Percentiles rank a stretch among this genome's conserved stretches.
These are phyloP conservation scores for Phataginus tetradactyla DNA, from an alignment of 2,797 vertebrate genomes.

Conservation along the genomic window DNA sequence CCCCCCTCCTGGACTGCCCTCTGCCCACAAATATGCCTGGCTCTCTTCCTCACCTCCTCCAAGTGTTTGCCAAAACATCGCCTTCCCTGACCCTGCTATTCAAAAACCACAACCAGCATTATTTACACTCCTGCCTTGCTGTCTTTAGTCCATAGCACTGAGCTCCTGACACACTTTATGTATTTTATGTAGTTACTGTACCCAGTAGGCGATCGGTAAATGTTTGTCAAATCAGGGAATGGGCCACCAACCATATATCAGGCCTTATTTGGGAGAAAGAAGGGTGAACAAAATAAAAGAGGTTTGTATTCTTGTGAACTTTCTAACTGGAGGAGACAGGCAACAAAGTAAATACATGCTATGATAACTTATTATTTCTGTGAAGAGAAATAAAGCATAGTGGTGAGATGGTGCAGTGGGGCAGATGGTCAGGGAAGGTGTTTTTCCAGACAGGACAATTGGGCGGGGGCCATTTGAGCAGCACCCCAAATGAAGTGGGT, in stretches of 20 bases:
- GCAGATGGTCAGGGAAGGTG: rapidly evolving
- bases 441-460: neutral
- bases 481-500: neutral
- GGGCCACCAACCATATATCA: rapidly evolving
- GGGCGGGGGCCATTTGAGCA: neutral
- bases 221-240: neutral
- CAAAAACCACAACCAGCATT: neutral
- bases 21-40: neutral
- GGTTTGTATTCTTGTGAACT: neutral
- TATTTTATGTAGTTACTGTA: neutral
- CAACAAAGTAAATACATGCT: rapidly evolving
- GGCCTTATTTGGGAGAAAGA: neutral
- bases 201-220: neutral
- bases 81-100: neutral
- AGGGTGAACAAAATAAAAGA: neutral
- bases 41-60: neutral
- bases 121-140: neutral
- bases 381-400: neutral
- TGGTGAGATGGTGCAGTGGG: rapidly evolving
- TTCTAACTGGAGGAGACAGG: neutral
- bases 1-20: neutral
- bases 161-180: no score
- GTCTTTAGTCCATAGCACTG: neutral
- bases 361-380: rapidly evolving
- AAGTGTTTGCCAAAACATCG: neutral